Evolutionary conservation across 2,797 vertebrate genomes (phyloP), one percentile per base, ranked within the genome.

Genomic region (Phrynocephalus vlangalii): DNA sequence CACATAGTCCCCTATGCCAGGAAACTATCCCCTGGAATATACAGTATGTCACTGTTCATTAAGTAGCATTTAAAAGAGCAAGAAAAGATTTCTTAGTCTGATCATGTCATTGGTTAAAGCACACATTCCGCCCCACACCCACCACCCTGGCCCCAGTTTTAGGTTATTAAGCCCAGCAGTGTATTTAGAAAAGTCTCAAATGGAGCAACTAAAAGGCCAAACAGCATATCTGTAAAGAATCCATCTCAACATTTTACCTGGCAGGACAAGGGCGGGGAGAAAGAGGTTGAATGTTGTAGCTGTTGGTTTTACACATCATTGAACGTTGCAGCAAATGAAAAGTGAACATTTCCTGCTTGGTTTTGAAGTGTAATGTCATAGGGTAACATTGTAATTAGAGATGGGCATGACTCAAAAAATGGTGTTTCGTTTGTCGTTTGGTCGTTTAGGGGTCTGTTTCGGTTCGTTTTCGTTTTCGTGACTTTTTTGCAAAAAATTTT

Each of bases 231-330:
- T 75, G 90, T 90, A 92, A 73, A 88, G 87, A 89, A 91, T 83
- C 87, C 33, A 91, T 91, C 84, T 88, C 93, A 92, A 86, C 88
- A 90, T 93, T 78, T 82, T 90, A 90, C 82, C 91, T 87, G 83
- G 80, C 56, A 88, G 30, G 71, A 50, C 48, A 11, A 6, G 63
- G 26, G 26, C 44, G 28, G 63, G 26, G 26, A 44, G 28, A 75
- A 73, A 66, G 28, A 24, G 33, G 52, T 33, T 44, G 66, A 56
- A 90, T 92, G 85, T 66, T 92, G 71, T 87, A 86, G 90, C 81
- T 90, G 89, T 89, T 93, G 93, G 88, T 92, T 95, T 96, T 94
- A 93, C 94, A 96, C 94, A 93, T 93, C 95, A 92, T 96, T 94
- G 92, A 94, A 86, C 89, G 87, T 92, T 93, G 91, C 79, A 93